Evolutionary conservation across 1,140 invertebrate species (phyloP), one percentile per base, ranked within the genome.

Genomic region (Drosophila leontia): DNA sequence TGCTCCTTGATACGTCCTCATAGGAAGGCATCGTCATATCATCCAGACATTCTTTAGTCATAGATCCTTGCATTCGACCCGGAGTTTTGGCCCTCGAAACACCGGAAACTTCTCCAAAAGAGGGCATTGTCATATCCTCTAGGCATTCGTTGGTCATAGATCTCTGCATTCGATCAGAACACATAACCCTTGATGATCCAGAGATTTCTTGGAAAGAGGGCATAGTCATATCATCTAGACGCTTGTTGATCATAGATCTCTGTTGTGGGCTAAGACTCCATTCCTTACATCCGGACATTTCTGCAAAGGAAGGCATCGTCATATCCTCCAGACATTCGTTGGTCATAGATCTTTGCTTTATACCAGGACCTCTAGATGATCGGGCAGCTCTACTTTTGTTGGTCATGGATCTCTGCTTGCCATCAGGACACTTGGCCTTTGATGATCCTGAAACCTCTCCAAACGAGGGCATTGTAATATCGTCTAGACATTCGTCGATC

Each of bases 261-360:
- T 59, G 53, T 17, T 19, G 29, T 4, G 8, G 8, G 6, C 29
- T n/a, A 13, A 7, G 11, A 55, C 34, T 37, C 8, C 26, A 29
- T 29, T 29, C 26, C 6, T 29, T 29, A 29, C 7, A 29, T 29
- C 5, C 5, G 26, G 26, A 29, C 26, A 1, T 3, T 12, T n/a
- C 41, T 6, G 58, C 17, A 0, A 8, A 4, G 19, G 29, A 23
- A 4, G 13, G 77, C 75, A 78, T 70, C 0, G 59, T 60, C 4
- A 70, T 39, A 8, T 77, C 45, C 0, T 80, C 48, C 2, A 80
- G 9, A 1, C 17, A 63, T 41, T 79, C 78, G 8, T 48, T 57
- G 11, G 42, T 17, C 13, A 23, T 29, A 1, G 34, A 11, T 13
- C 12, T 56, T 0, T 41, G 50, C 13, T 13, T 37, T 13, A 6